phyloP scores from a whole-genome alignment of 2,888 invertebrate genomes.

The Andrena marginata region DNA sequence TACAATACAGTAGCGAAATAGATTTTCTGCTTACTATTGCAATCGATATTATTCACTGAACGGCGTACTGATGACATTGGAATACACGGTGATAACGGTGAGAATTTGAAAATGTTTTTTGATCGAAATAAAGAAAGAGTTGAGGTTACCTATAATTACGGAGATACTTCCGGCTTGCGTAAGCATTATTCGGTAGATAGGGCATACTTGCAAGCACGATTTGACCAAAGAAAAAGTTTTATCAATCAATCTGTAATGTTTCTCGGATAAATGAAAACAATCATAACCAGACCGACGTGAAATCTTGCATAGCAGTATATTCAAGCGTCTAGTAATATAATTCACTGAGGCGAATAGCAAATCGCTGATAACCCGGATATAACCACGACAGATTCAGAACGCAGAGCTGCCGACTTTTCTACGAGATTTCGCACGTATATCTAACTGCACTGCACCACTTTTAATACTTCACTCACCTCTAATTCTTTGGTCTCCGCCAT shows the following conservation, averaged over 20 bases:
- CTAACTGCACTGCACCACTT: slow-evolving; percentile 55
- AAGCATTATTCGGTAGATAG: neutral
- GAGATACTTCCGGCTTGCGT: slow-evolving; percentile 20
- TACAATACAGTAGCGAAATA: neutral
- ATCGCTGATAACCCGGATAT: slow-evolving; percentile 58
- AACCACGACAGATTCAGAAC: slow-evolving; percentile 55
- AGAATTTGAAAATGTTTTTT: slow-evolving; percentile 4
- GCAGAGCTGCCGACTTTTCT: slow-evolving; percentile 49
- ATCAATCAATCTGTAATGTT: slow-evolving; percentile 24
- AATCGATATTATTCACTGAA: neutral
- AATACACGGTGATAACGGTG: neutral
- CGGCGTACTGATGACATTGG: neutral
- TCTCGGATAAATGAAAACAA: slow-evolving; percentile 16
- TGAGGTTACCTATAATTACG: slow-evolving; percentile 57
- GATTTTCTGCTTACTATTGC: neutral
- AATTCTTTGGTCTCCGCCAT: slow-evolving; percentile 84
- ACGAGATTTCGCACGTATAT: slow-evolving; percentile 42
- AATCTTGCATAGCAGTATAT: slow-evolving; percentile 8
- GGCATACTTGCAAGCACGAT: slow-evolving; percentile 27
- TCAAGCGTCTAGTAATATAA: slow-evolving; percentile 34
- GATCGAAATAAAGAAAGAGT: slow-evolving; percentile 10
- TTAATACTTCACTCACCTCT: slow-evolving; percentile 80
- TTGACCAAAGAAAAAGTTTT: slow-evolving; percentile 15
- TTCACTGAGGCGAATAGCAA: slow-evolving; percentile 43
- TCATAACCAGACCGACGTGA: slow-evolving; percentile 16